phyloP scores from a whole-genome alignment of 2,797 vertebrate species.

The Acanthornis magna region DNA sequence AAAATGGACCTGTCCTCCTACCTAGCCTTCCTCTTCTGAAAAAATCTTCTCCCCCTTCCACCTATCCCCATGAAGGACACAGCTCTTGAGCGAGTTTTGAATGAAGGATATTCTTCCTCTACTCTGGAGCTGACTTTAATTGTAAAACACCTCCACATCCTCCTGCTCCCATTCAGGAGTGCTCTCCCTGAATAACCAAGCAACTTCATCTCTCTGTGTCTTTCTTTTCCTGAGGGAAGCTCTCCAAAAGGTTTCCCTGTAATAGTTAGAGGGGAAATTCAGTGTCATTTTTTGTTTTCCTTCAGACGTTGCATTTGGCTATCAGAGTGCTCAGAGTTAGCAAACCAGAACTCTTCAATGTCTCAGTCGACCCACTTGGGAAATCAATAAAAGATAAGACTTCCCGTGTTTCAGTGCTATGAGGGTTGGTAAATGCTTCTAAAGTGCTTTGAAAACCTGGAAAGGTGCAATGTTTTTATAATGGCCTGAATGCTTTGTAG shows the following conservation, averaged over 20 bases:
- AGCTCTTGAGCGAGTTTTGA: fast-evolving
- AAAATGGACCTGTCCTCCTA: background rate
- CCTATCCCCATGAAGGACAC: background rate
- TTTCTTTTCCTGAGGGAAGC: background rate
- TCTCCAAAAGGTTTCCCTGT: background rate
- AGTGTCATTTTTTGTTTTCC: conserved; percentile 1
- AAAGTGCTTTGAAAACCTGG: background rate
- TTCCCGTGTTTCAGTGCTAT: background rate
- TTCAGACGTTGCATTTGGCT: background rate
- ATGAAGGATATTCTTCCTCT: background rate
- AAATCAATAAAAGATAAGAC: conserved; percentile 34
- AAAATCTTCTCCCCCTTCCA: background rate
- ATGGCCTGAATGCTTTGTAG: background rate
- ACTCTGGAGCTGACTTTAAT: background rate
- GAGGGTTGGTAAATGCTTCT: background rate
- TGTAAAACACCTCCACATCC: background rate
- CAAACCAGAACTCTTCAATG: background rate
- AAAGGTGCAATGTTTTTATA: background rate
- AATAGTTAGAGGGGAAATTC: background rate
- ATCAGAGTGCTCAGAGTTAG: background rate
- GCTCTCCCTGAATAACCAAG: background rate
- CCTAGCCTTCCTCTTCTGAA: background rate
- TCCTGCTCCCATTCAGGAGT: background rate
- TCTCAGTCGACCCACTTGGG: background rate
- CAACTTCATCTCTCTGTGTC: background rate